phyloP scores from a whole-genome alignment of 2,888 invertebrate genomes.

The Neoitamus cyanurus region DNA sequence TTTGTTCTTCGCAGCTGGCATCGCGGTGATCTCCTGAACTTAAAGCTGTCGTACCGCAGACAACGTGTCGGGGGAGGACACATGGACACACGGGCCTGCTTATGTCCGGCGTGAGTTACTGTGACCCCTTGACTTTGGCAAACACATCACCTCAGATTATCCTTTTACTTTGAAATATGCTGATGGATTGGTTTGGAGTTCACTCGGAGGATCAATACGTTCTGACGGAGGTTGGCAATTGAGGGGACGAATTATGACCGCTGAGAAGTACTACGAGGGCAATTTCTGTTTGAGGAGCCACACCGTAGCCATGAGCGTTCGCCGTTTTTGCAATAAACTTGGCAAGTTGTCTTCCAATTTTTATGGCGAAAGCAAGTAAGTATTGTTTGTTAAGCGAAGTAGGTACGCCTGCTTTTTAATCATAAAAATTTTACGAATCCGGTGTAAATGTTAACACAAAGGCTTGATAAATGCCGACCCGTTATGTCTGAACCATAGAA shows the following conservation, averaged over 20 bases:
- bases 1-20: slow-evolving; percentile 50
- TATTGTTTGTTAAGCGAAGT: no score
- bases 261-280: background rate
- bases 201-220: background rate
- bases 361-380: no score
- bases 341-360: background rate
- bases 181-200: slow-evolving; percentile 36
- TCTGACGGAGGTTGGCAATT: background rate
- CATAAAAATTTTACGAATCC: no score
- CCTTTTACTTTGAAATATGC: slow-evolving; percentile 39
- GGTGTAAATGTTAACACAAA: no score
- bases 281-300: background rate
- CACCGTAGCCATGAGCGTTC: background rate
- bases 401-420: no score
- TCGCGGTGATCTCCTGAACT: slow-evolving; percentile 36
- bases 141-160: slow-evolving; percentile 50
- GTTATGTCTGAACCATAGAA: no score
- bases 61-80: slow-evolving; percentile 1
- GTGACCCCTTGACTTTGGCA: slow-evolving; percentile 48
- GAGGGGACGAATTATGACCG: background rate
- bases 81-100: slow-evolving; percentile 15
- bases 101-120: slow-evolving; percentile 50
- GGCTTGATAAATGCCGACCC: no score
- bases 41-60: background rate
- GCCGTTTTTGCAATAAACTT: background rate